These are phyloP conservation scores for Indri indri DNA, from an alignment of 2,113 vertebrate species.

Conservation along the genomic window DNA sequence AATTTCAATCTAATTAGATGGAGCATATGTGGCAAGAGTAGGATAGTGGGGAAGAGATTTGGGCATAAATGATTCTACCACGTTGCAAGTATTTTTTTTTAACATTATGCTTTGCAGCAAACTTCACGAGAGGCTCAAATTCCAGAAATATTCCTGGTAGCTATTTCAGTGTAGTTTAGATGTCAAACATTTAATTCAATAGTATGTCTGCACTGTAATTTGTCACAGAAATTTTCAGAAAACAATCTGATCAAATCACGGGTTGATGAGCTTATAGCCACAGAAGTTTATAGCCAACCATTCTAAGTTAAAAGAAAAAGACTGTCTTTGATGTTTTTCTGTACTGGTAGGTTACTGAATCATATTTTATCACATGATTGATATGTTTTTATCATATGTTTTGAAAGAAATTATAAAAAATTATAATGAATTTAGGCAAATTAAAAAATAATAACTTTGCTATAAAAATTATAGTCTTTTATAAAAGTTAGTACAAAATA, in stretches of 20 bases:
- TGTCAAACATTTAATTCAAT: not conserved
- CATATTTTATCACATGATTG: not conserved
- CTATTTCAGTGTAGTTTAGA: not conserved
- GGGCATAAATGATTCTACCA: not conserved
- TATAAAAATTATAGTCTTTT: not conserved
- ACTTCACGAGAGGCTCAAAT: not conserved
- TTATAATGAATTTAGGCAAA: not conserved
- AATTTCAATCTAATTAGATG: not conserved
- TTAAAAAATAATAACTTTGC: not conserved
- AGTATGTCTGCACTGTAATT: constrained; percentile 19
- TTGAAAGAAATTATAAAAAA: not conserved
- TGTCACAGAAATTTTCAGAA: constrained; percentile 35
- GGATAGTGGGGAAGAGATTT: not conserved
- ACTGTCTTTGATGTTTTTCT: constrained; percentile 29
- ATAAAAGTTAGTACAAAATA: not conserved
- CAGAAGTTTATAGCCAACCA: not conserved
- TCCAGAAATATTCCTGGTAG: not conserved
- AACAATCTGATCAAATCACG: constrained; percentile 18
- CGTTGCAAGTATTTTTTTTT: not conserved
- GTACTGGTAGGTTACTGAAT: not conserved
- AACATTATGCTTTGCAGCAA: not conserved
- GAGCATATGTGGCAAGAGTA: not conserved
- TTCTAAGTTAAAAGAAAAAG: not conserved
- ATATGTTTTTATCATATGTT: not conserved
- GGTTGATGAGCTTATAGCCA: not conserved